Evolutionary conservation across 1,140 invertebrate genomes (phyloP).

Genomic region (Drosophila kikkawai): DNA sequence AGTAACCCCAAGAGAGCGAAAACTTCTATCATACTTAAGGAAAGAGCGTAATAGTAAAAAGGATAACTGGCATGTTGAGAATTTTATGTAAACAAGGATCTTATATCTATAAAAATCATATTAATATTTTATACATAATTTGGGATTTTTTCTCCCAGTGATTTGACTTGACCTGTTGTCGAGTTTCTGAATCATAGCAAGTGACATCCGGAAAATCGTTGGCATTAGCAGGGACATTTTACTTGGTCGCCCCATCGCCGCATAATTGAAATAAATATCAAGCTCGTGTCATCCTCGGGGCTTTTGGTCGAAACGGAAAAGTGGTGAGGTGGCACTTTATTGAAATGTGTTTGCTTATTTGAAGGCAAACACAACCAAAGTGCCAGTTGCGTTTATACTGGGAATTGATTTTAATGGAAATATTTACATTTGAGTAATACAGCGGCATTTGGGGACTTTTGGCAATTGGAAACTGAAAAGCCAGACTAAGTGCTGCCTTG

Average conservation of each 20-base stretch:
- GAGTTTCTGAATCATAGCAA: constrained; percentile 31
- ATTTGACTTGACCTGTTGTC: constrained; percentile 45
- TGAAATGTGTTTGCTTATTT: constrained; percentile 58
- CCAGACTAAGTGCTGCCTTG: constrained; percentile 38
- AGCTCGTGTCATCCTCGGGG: constrained; percentile 6
- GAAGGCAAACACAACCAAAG: constrained; percentile 26
- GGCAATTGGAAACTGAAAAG: constrained; percentile 27
- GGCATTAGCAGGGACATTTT: constrained; percentile 41
- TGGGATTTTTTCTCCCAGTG: constrained; percentile 7
- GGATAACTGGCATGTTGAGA: no score
- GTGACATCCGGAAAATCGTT: constrained; percentile 40
- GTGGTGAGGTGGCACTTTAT: constrained; percentile 37
- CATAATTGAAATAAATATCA: constrained; percentile 69
- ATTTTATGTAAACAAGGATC: no score
- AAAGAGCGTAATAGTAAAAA: no score
- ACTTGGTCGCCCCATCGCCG: constrained; percentile 26
- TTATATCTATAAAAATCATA: no score
- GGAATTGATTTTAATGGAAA: constrained; percentile 59
- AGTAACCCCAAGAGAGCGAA: no score
- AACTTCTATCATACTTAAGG: no score
- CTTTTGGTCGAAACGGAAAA: background rate
- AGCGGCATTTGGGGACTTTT: constrained; percentile 1
- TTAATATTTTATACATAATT: no score
- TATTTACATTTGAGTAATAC: constrained; percentile 41
- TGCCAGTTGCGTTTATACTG: constrained; percentile 1